A percentile compares a stretch with the other conserved stretches of the same genome.
These are phyloP conservation scores for Scophthalmus maximus DNA, from an alignment of 2,113 vertebrate species.

Conservation along the genomic window DNA sequence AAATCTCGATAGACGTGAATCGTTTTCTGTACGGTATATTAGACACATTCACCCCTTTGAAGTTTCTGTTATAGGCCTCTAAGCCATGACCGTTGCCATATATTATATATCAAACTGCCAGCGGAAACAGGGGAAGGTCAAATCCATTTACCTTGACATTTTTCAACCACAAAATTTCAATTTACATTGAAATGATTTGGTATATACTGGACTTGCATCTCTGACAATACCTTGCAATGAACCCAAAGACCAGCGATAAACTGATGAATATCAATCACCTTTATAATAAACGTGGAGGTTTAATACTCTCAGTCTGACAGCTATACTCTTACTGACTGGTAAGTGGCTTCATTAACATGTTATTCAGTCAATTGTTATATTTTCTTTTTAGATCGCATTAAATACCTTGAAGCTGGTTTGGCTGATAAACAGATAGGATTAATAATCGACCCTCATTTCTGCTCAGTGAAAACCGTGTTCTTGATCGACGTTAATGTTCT, in stretches of 20 bases:
- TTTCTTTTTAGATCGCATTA: background rate
- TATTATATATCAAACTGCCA: background rate
- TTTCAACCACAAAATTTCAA: background rate
- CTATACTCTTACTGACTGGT: background rate
- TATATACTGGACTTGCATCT: no score
- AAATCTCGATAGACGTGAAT: background rate
- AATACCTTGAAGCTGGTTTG: background rate
- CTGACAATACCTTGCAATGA: no score
- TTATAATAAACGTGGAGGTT: background rate
- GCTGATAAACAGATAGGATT: constrained; percentile 5
- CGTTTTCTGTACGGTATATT: no score
- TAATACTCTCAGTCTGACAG: background rate
- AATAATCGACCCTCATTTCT: constrained; percentile 1
- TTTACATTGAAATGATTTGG: no score
- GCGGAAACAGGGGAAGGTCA: background rate
- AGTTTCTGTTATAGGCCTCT: no score
- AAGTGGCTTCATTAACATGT: background rate
- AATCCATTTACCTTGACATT: background rate
- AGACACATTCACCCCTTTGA: no score
- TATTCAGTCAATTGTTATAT: background rate
- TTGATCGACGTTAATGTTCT: background rate
- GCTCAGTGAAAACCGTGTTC: background rate
- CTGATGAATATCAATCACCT: background rate
- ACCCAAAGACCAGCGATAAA: background rate
- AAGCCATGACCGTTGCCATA: background rate